Percentiles rank a stretch among this genome's conserved stretches.
Evolutionary conservation across 2,113 vertebrate species (phyloP).

Genomic region (Urocitellus parryii): DNA sequence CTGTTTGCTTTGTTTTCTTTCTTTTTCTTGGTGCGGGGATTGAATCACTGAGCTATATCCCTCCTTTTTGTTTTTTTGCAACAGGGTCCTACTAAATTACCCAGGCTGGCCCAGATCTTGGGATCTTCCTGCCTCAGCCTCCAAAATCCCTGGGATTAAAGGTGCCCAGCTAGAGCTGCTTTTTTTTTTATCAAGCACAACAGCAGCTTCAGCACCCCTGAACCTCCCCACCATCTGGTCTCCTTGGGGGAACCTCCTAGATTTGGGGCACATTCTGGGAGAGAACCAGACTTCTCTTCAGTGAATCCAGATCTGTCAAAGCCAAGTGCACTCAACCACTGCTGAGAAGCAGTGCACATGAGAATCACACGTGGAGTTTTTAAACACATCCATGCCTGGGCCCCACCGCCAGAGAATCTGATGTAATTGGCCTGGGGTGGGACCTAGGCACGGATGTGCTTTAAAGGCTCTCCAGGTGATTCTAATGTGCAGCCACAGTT

Average conservation of each 20-base stretch:
- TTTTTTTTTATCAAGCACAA: not conserved
- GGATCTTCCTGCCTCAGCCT: not conserved
- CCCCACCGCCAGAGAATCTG: slow-evolving; percentile 5
- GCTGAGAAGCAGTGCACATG: not conserved
- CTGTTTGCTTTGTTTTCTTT: not conserved
- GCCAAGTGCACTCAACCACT: not conserved
- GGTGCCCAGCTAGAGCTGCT: not conserved
- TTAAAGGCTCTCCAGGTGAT: slow-evolving; percentile 65
- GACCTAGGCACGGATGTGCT: not conserved
- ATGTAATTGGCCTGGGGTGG: slow-evolving; percentile 48
- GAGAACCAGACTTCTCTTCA: not conserved
- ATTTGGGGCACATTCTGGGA: not conserved
- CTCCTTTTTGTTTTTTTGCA: not conserved
- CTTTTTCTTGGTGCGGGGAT: not conserved
- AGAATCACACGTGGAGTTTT: slow-evolving; percentile 30
- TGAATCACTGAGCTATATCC: not conserved
- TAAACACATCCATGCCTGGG: not conserved
- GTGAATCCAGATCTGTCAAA: slow-evolving; percentile 25
- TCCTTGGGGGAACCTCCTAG: not conserved
- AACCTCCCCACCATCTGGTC: not conserved
- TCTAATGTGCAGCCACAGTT: slow-evolving; percentile 27
- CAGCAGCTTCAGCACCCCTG: not conserved
- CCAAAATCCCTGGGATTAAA: not conserved
- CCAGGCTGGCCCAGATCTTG: not conserved
- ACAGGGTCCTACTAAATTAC: not conserved